phyloP scores from a whole-genome alignment of 2,888 invertebrate genomes.

The Micropterix aruncella region DNA sequence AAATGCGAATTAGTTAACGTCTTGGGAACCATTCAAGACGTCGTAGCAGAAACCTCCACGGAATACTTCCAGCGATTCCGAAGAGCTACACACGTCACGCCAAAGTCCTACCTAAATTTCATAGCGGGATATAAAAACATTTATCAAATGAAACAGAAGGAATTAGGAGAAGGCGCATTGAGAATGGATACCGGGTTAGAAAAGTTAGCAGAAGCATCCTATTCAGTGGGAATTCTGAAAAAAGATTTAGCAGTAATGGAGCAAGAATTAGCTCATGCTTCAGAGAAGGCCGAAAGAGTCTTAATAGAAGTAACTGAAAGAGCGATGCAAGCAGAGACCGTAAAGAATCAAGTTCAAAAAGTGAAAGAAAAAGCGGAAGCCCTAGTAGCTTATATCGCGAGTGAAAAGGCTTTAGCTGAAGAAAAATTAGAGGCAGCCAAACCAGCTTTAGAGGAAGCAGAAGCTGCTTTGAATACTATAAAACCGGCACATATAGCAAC shows the following conservation, averaged over 20 bases:
- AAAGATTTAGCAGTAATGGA: slow-evolving; percentile 91
- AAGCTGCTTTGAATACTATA: slow-evolving; percentile 88
- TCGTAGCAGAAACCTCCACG: slow-evolving; percentile 69
- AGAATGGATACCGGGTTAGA: slow-evolving; percentile 94
- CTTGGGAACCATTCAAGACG: slow-evolving; percentile 87
- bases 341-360: slow-evolving; percentile 89
- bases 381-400: slow-evolving; percentile 71
- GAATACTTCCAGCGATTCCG: slow-evolving; percentile 88
- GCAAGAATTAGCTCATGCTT: slow-evolving; percentile 82
- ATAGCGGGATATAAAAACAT: slow-evolving; percentile 92
- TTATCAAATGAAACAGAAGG: slow-evolving; percentile 77
- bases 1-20: slow-evolving; percentile 80
- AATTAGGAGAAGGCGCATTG: slow-evolving; percentile 77
- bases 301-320: slow-evolving; percentile 82
- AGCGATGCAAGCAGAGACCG: slow-evolving; percentile 90
- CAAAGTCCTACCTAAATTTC: slow-evolving; percentile 92
- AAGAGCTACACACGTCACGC: slow-evolving; percentile 90
- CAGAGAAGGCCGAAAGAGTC: slow-evolving; percentile 81
- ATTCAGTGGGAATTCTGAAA: slow-evolving; percentile 82
- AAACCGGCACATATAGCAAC: slow-evolving; percentile 94
- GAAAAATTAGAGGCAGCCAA: slow-evolving; percentile 90
- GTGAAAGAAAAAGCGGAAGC: slow-evolving; percentile 93
- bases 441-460: slow-evolving; percentile 91
- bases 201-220: slow-evolving; percentile 89
- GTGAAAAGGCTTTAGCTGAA: slow-evolving; percentile 84